Conservation (phyloP, 1,140 invertebrate species). For the Diplogasteroides magnus region DNA sequence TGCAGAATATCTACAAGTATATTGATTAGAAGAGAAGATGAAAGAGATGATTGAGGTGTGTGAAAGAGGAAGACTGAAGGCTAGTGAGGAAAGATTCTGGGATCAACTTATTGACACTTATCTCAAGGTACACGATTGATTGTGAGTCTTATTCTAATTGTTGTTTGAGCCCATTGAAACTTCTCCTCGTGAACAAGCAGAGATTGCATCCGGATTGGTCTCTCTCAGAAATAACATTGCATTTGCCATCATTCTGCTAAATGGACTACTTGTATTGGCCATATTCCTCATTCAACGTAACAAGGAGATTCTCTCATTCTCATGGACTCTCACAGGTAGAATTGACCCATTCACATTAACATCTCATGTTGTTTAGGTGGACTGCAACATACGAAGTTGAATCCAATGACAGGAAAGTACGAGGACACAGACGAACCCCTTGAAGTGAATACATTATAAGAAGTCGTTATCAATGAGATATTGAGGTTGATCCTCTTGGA, state of each 20-base stretch:
- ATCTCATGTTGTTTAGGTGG: background rate
- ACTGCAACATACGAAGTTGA: background rate
- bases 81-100: conserved; percentile 46
- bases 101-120: conserved; percentile 51
- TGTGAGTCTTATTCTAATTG: background rate
- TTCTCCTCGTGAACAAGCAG: conserved; percentile 43
- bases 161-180: conserved; percentile 39
- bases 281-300: conserved; percentile 58
- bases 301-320: conserved; percentile 55
- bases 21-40: no score
- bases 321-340: conserved; percentile 45
- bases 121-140: conserved; percentile 37
- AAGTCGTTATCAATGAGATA: conserved; percentile 39
- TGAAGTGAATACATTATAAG: conserved; percentile 20
- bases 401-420: background rate
- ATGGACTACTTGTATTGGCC: conserved; percentile 60
- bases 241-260: conserved; percentile 61
- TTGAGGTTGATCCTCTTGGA: conserved; percentile 58
- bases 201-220: conserved; percentile 55
- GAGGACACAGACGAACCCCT: conserved; percentile 52
- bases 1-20: conserved; percentile 41
- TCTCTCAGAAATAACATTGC: conserved; percentile 60
- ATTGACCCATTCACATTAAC: no score
- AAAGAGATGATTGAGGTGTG: conserved; percentile 32
- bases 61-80: conserved; percentile 40